Conservation (phyloP, 2,888 invertebrate genomes). For the Athalia cordata region DNA sequence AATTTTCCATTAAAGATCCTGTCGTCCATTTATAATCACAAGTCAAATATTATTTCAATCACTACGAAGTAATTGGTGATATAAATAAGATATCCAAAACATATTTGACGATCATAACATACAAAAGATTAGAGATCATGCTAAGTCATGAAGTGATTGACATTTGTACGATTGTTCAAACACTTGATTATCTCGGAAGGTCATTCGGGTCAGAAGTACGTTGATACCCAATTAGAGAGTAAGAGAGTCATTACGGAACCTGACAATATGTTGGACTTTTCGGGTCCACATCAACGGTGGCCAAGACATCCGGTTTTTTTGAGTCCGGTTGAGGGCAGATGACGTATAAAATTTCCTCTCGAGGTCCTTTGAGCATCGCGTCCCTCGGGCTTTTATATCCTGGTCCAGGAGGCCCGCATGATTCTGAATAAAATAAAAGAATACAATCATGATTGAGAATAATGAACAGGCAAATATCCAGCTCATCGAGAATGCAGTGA, state of each 20-base stretch:
- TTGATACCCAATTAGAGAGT: background rate
- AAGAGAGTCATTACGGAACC: slow-evolving; percentile 74
- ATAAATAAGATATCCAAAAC: no score
- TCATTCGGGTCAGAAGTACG: background rate
- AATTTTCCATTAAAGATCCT: background rate
- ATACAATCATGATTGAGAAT: no score
- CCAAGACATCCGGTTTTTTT: slow-evolving; percentile 89
- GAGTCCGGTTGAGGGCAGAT: slow-evolving; percentile 88
- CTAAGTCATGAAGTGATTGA: no score
- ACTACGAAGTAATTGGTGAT: no score
- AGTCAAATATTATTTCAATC: no score
- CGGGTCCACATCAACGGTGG: slow-evolving; percentile 95
- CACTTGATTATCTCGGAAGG: background rate
- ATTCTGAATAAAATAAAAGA: background rate
- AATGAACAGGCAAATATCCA: no score
- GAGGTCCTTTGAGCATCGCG: slow-evolving; percentile 88
- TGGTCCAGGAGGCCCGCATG: slow-evolving; percentile 76
- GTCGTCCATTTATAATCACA: no score
- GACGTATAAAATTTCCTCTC: slow-evolving; percentile 93
- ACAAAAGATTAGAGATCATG: no score
- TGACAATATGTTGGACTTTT: slow-evolving; percentile 88
- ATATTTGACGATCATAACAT: no score
- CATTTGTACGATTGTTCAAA: no score
- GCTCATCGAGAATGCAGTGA: no score
- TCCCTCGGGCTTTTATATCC: slow-evolving; percentile 87